phyloP scores from a whole-genome alignment of 1,140 invertebrate genomes.

The Drosophila asahinai region DNA sequence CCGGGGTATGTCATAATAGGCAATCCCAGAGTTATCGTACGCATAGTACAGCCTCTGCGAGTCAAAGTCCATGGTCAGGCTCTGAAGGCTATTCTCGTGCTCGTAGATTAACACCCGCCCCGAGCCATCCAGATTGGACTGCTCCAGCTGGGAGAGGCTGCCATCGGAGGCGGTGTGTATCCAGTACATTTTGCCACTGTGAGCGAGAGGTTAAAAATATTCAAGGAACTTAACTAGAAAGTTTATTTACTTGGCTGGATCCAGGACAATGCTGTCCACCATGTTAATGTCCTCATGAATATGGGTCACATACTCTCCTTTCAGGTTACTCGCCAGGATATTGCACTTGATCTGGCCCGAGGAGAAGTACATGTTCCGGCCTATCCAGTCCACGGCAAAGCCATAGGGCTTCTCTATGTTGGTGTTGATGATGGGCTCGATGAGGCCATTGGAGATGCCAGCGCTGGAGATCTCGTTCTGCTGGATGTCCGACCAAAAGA shows the following conservation, averaged over 20 bases:
- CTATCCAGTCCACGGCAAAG: slow-evolving; percentile 91
- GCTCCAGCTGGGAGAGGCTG: slow-evolving; percentile 86
- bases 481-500: slow-evolving; percentile 93
- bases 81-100: slow-evolving; percentile 82
- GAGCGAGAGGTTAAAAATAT: slow-evolving; percentile 48
- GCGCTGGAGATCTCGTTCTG: slow-evolving; percentile 91
- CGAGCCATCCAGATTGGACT: slow-evolving; percentile 89
- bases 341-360: slow-evolving; percentile 85
- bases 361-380: slow-evolving; percentile 90
- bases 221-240: too few species aligned
- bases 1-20: slow-evolving; percentile 88
- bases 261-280: slow-evolving; percentile 87
- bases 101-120: slow-evolving; percentile 59
- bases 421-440: slow-evolving; percentile 91
- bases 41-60: slow-evolving; percentile 90
- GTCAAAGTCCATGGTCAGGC: slow-evolving; percentile 88
- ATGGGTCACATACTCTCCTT: slow-evolving; percentile 89
- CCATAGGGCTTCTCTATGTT: slow-evolving; percentile 86
- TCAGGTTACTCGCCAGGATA: slow-evolving; percentile 89
- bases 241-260: slow-evolving; percentile 86
- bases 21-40: slow-evolving; percentile 87
- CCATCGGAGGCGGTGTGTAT: slow-evolving; percentile 85
- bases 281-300: slow-evolving; percentile 79
- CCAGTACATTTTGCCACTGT: slow-evolving; percentile 89
- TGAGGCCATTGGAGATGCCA: slow-evolving; percentile 88